These are phyloP conservation scores for Phalacrocorax brasilianus DNA, from an alignment of 2,113 vertebrate species.

Conservation along the genomic window DNA sequence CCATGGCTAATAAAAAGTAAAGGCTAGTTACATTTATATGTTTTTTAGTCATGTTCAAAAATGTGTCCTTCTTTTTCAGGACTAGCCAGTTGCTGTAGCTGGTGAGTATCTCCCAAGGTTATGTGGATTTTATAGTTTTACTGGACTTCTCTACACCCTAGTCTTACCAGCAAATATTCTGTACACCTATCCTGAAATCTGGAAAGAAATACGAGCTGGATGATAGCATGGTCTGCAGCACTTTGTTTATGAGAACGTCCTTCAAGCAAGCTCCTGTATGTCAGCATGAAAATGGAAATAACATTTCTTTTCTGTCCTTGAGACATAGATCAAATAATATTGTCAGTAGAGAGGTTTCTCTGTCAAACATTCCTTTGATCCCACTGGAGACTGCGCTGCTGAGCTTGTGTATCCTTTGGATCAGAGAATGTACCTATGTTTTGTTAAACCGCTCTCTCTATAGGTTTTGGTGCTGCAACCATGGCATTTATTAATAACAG, in stretches of 20 bases:
- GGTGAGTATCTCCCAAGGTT: not conserved
- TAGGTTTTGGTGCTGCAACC: not conserved
- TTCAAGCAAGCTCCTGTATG: slow-evolving; percentile 17
- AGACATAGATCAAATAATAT: slow-evolving; percentile 48
- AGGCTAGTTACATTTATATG: not conserved
- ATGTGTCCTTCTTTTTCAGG: not conserved
- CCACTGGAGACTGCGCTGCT: not conserved
- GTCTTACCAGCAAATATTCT: not conserved
- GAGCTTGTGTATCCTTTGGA: not conserved
- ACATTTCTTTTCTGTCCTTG: slow-evolving; percentile 45
- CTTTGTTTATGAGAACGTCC: slow-evolving; percentile 11
- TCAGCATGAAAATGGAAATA: slow-evolving; percentile 47
- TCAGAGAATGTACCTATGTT: not conserved
- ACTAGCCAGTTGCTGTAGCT: not conserved
- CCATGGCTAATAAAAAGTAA: not conserved
- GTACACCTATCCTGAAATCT: not conserved
- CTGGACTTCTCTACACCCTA: not conserved
- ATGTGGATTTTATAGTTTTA: not conserved
- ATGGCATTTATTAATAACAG: not conserved
- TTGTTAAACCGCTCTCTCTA: not conserved
- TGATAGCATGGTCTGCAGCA: not conserved
- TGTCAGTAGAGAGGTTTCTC: not conserved
- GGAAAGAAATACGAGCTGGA: not conserved
- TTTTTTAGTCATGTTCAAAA: not conserved
- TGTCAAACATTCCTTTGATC: slow-evolving; percentile 34